Evolutionary conservation across 2,888 invertebrate species (phyloP).

Genomic region (Xestia rhomboidea): DNA sequence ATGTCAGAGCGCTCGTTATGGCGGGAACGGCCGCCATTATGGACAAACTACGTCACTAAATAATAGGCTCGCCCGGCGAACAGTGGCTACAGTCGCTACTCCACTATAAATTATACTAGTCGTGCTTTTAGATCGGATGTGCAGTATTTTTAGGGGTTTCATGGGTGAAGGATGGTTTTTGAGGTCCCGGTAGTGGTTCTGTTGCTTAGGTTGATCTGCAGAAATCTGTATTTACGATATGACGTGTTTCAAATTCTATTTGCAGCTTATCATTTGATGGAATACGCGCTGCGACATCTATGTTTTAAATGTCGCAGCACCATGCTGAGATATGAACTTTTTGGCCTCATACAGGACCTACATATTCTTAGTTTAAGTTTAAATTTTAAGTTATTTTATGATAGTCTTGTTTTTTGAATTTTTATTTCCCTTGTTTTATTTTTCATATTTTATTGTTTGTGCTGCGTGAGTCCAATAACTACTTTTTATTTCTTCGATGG

Average conservation of each 20-base stretch:
- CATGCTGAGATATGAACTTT: neutral
- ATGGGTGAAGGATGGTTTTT: slow-evolving; percentile 11
- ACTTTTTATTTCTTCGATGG: neutral
- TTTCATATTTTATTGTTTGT: neutral
- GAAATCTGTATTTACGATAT: slow-evolving; percentile 1
- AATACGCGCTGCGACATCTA: neutral
- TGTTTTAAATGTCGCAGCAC: neutral
- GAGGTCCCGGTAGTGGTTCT: neutral
- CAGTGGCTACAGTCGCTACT: slow-evolving; percentile 43
- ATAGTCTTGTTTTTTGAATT: neutral
- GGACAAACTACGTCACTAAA: slow-evolving; percentile 76
- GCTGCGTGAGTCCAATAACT: neutral
- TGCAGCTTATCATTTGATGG: neutral
- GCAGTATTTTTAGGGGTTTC: slow-evolving; percentile 41
- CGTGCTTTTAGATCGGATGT: slow-evolving; percentile 53
- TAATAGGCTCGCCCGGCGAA: slow-evolving; percentile 70
- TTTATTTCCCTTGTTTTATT: neutral
- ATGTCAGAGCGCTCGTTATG: slow-evolving; percentile 70
- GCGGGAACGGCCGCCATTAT: slow-evolving; percentile 72
- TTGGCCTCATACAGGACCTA: neutral
- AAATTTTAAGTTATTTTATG: neutral
- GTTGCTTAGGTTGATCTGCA: neutral
- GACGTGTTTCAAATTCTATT: neutral
- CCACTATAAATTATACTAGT: slow-evolving; percentile 60
- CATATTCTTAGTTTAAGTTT: neutral